Percentiles rank a stretch among this genome's conserved stretches.
Conservation (phyloP, 2,113 vertebrate species). For the Cololabis saira region DNA sequence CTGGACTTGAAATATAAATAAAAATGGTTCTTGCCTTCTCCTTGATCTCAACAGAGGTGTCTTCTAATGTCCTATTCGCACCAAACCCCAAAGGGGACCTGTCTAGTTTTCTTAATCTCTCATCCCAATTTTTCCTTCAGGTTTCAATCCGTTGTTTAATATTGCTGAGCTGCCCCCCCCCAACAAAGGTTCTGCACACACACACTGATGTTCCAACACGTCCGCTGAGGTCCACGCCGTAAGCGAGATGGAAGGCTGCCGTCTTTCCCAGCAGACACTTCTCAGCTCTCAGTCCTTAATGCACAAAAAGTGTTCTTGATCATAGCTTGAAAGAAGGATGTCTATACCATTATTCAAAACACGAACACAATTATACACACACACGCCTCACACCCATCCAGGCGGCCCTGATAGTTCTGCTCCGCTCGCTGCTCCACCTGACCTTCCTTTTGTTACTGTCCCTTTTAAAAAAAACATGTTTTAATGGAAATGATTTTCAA, state of each 20-base stretch:
- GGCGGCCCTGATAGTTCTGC: conserved; percentile 74
- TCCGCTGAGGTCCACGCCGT: conserved; percentile 15
- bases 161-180: conserved; percentile 9
- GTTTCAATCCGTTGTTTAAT: conserved; percentile 25
- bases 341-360: conserved; percentile 71
- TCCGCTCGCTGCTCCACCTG: conserved; percentile 79
- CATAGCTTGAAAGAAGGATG: conserved; percentile 60
- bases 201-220: conserved; percentile 44
- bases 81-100: conserved; percentile 68
- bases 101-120: conserved; percentile 42
- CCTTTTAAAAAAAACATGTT: conserved; percentile 83
- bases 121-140: conserved; percentile 29
- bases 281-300: conserved; percentile 46
- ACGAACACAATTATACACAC: conserved; percentile 58
- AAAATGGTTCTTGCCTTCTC: conserved; percentile 46
- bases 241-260: conserved; percentile 46
- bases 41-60: conserved; percentile 41
- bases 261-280: conserved; percentile 26
- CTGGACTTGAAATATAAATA: conserved; percentile 57
- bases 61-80: conserved; percentile 28
- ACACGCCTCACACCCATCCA: conserved; percentile 60
- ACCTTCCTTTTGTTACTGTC: conserved; percentile 84
- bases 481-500: conserved; percentile 88
- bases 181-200: conserved; percentile 26
- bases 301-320: conserved; percentile 57